These are phyloP conservation scores for Notodonta dromedarius DNA, from an alignment of 2,888 invertebrate species.

Conservation along the genomic window DNA sequence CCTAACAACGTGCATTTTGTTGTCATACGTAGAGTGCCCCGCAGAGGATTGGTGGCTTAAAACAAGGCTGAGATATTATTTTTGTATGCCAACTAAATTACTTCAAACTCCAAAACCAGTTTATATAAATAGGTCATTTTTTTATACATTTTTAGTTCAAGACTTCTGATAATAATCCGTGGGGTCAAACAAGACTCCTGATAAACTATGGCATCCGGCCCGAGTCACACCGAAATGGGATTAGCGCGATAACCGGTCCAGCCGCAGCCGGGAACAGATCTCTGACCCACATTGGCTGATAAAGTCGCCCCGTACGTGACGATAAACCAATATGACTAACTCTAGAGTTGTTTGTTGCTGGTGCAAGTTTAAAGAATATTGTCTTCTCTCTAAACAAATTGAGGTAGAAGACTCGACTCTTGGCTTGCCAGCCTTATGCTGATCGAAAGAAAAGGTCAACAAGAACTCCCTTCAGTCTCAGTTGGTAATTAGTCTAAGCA, in stretches of 20 bases:
- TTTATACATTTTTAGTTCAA: background rate
- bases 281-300: slow-evolving; percentile 50
- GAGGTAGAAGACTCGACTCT: too few species aligned
- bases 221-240: slow-evolving; percentile 5
- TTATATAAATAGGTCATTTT: slow-evolving; percentile 1
- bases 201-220: slow-evolving; percentile 7
- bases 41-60: too few species aligned
- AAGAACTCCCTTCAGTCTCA: too few species aligned
- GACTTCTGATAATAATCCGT: slow-evolving; percentile 1
- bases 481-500: too few species aligned
- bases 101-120: background rate
- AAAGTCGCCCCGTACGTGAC: slow-evolving; percentile 54
- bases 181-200: slow-evolving; percentile 4
- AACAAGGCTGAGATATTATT: too few species aligned
- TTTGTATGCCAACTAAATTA: background rate
- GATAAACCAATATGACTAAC: slow-evolving; percentile 54
- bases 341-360: slow-evolving; percentile 32
- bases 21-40: too few species aligned
- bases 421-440: too few species aligned
- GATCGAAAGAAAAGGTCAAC: too few species aligned
- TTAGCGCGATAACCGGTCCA: slow-evolving; percentile 6
- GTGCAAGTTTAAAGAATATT: slow-evolving; percentile 19
- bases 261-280: slow-evolving; percentile 25
- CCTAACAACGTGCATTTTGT: too few species aligned
- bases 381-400: background rate